Percentiles rank a stretch among this genome's conserved stretches.
These are phyloP conservation scores for Leptoteleia sp. DNA, from an alignment of 1,140 invertebrate species.

Conservation along the genomic window DNA sequence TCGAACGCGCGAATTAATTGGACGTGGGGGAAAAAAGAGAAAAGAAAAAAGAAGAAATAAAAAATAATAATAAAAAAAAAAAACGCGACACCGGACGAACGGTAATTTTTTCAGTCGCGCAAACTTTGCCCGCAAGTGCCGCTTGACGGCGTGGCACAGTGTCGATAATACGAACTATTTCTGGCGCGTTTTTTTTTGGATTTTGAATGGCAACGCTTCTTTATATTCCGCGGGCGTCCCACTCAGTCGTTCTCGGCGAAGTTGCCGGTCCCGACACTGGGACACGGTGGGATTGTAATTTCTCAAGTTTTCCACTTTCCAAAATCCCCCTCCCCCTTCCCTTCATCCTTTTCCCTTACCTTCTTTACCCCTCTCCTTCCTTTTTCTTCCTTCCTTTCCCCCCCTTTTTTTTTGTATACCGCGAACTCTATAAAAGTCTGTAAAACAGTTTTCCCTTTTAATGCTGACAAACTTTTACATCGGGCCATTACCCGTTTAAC, in stretches of 20 bases:
- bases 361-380: too few species aligned
- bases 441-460: constrained; percentile 53
- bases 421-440: constrained; percentile 42
- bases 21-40: too few species aligned
- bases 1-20: too few species aligned
- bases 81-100: too few species aligned
- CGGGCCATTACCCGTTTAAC: constrained; percentile 52
- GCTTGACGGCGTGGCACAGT: too few species aligned
- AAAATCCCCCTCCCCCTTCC: constrained; percentile 43
- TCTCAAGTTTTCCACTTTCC: constrained; percentile 64
- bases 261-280: constrained; percentile 63
- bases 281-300: constrained; percentile 64
- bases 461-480: constrained; percentile 51
- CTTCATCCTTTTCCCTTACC: too few species aligned
- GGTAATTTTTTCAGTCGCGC: too few species aligned
- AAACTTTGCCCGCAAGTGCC: too few species aligned
- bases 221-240: constrained; percentile 41
- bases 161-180: too few species aligned
- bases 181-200: background rate
- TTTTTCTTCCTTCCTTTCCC: too few species aligned
- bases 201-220: constrained; percentile 33
- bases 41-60: too few species aligned
- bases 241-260: constrained; percentile 49
- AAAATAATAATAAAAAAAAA: too few species aligned
- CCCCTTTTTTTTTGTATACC: constrained; percentile 27